Evolutionary conservation across 2,113 vertebrate species (phyloP).

Genomic region (Myiozetetes cayanensis): DNA sequence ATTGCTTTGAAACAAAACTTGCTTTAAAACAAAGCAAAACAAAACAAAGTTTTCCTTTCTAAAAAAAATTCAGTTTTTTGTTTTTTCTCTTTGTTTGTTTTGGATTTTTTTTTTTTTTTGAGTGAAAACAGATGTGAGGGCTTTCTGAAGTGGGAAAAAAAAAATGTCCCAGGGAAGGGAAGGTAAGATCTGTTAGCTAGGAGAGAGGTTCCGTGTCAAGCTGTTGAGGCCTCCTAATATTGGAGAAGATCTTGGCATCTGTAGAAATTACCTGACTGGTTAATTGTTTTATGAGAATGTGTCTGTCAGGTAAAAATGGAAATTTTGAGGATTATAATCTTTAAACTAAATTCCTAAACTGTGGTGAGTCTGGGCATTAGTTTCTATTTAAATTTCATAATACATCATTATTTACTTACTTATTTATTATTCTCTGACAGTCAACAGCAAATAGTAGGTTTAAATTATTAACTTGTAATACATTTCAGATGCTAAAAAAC

Average conservation of each 20-base stretch:
- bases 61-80: not conserved
- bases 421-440: not conserved
- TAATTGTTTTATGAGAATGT: not conserved
- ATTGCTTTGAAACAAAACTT: not conserved
- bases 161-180: not conserved
- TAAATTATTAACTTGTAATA: not conserved
- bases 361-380: not conserved
- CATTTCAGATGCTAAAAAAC: not conserved
- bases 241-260: not conserved
- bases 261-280: not conserved
- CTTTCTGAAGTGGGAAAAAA: not conserved
- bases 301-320: not conserved
- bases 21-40: not conserved
- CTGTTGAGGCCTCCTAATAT: not conserved
- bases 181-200: not conserved
- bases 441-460: not conserved
- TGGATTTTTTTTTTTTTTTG: not conserved
- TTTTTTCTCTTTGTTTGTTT: too few relatives aligned
- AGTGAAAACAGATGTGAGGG: not conserved
- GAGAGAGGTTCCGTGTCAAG: not conserved
- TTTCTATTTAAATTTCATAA: not conserved
- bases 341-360: not conserved
- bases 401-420: accelerated
- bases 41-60: not conserved
- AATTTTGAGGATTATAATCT: not conserved